These are phyloP conservation scores for Papilio dardanus DNA, from an alignment of 1,140 invertebrate genomes.

Conservation along the genomic window DNA sequence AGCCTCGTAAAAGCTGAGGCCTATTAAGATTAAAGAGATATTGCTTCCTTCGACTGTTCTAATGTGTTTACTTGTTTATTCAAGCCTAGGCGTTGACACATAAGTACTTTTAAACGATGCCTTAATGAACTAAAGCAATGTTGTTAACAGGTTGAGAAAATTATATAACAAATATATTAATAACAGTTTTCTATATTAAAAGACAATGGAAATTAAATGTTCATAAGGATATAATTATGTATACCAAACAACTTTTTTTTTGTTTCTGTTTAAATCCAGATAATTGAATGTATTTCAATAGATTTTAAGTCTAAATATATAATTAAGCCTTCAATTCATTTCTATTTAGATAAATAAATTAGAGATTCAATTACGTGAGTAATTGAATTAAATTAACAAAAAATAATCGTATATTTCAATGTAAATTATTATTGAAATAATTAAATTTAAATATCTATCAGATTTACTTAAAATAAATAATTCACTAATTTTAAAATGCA, in stretches of 20 bases:
- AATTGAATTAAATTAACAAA: not conserved
- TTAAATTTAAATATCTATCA: not conserved
- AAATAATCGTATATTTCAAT: not conserved
- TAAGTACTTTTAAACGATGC: not conserved
- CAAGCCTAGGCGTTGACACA: not conserved
- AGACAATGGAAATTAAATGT: not conserved
- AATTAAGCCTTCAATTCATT: not conserved
- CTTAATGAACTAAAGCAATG: slow-evolving; percentile 10
- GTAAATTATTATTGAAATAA: not conserved
- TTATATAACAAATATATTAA: not conserved
- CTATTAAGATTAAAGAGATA: slow-evolving; percentile 21
- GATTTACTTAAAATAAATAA: not conserved
- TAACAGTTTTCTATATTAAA: not conserved
- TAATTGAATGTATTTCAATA: not conserved
- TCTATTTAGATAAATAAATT: not conserved
- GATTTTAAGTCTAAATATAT: not conserved
- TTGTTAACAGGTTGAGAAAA: not conserved
- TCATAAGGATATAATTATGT: not conserved
- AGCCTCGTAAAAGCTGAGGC: slow-evolving; percentile 3
- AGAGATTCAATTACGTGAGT: not conserved
- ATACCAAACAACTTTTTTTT: no score
- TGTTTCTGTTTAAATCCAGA: no score
- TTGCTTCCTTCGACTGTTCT: slow-evolving; percentile 5
- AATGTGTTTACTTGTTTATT: slow-evolving; percentile 27
- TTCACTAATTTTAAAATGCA: no score